phyloP scores from a whole-genome alignment of 2,888 invertebrate species.

The Andrena chrysosceles region DNA sequence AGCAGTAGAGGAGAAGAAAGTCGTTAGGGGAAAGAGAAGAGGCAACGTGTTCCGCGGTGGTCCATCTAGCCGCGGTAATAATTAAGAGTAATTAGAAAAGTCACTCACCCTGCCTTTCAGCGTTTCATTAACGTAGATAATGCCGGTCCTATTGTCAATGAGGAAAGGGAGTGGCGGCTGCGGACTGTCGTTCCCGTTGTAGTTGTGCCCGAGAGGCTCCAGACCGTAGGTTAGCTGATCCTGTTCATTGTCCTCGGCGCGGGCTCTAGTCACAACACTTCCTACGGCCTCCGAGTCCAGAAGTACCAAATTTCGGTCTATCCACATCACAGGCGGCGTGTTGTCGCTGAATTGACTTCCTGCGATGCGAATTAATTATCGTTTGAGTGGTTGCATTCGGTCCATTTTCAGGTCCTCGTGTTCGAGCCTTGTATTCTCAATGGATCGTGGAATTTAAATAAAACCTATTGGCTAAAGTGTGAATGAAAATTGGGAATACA shows the following conservation, averaged over 20 bases:
- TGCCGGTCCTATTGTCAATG: conserved; percentile 91
- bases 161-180: conserved; percentile 89
- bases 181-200: conserved; percentile 76
- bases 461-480: no score
- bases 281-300: conserved; percentile 91
- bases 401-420: no score
- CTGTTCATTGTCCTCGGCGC: conserved; percentile 89
- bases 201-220: conserved; percentile 86
- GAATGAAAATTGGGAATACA: no score
- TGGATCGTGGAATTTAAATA: no score
- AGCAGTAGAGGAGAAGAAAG: neutral
- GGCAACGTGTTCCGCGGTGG: neutral
- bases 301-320: conserved; percentile 92
- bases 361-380: conserved; percentile 49
- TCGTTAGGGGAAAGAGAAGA: neutral
- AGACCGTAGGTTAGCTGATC: conserved; percentile 89
- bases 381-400: neutral
- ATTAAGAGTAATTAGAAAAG: neutral
- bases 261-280: conserved; percentile 89
- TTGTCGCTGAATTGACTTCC: conserved; percentile 86
- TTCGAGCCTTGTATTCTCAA: no score
- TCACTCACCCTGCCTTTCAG: conserved; percentile 90
- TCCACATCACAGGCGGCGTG: conserved; percentile 89
- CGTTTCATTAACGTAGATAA: conserved; percentile 92
- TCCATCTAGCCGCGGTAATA: neutral